These are phyloP conservation scores for Lipophrys pholis DNA, from an alignment of 2,113 vertebrate species.

Conservation along the genomic window DNA sequence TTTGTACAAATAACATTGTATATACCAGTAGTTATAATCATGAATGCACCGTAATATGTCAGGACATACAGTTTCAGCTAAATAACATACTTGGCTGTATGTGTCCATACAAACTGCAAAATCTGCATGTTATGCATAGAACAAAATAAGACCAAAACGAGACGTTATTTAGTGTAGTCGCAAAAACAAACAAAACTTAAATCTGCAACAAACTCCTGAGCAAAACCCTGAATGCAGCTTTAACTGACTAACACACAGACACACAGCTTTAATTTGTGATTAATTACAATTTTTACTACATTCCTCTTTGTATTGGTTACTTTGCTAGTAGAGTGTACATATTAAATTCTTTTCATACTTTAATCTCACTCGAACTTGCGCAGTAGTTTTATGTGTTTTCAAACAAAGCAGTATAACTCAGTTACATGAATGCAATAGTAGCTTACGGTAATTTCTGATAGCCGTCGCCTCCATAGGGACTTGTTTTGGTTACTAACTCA, in stretches of 20 bases:
- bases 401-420: constrained; percentile 46
- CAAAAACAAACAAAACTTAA: constrained; percentile 40
- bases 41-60: constrained; percentile 75
- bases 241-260: constrained; percentile 22
- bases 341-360: constrained; percentile 61
- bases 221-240: constrained; percentile 49
- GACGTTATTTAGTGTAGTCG: constrained; percentile 17
- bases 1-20: constrained; percentile 83
- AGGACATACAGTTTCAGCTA: constrained; percentile 60
- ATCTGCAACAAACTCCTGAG: constrained; percentile 37
- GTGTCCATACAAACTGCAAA: constrained; percentile 33
- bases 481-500: constrained; percentile 84
- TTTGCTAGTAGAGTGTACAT: constrained; percentile 74
- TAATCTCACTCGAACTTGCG: constrained; percentile 66
- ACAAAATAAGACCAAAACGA: constrained; percentile 28
- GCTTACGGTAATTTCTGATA: constrained; percentile 66
- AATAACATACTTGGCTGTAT: constrained; percentile 52
- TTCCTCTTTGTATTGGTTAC: constrained; percentile 70
- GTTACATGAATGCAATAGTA: constrained; percentile 61
- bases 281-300: constrained; percentile 52
- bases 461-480: constrained; percentile 62
- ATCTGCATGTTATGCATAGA: constrained; percentile 60
- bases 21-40: constrained; percentile 72
- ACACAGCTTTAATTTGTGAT: constrained; percentile 58
- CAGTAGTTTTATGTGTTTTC: constrained; percentile 63